Conservation (phyloP, 64 coral and sea anemone genomes). For the Platygyra sinensis region DNA sequence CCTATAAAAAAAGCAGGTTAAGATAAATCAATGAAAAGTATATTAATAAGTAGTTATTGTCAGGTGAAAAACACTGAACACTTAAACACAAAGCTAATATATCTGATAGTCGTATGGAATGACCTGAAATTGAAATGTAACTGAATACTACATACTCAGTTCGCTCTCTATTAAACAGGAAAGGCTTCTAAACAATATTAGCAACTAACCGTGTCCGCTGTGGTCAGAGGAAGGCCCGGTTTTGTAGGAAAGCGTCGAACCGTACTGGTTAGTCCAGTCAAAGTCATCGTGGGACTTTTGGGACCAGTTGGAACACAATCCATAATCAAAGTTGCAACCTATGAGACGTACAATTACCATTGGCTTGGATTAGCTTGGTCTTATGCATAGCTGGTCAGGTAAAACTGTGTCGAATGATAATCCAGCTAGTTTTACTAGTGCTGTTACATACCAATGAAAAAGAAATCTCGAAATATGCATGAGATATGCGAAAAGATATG, state of each 20-base stretch:
- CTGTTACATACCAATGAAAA: too few species aligned
- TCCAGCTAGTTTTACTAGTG: too few species aligned
- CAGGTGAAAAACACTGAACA: not conserved
- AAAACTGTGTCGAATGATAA: too few species aligned
- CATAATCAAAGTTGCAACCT: constrained; percentile 2
- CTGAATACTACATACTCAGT: not conserved
- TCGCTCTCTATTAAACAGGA: not conserved
- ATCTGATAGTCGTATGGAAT: too few species aligned
- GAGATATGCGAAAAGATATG: too few species aligned
- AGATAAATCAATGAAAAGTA: not conserved
- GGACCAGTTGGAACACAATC: not conserved
- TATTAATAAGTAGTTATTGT: not conserved
- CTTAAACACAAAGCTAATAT: too few species aligned
- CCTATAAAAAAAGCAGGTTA: not conserved
- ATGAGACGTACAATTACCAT: not conserved
- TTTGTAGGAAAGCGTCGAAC: not conserved
- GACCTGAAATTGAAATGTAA: not conserved
- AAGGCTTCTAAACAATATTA: not conserved
- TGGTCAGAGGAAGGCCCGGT: not conserved
- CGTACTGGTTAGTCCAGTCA: not conserved
- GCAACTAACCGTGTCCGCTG: not conserved
- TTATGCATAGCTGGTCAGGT: not conserved
- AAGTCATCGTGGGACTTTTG: not conserved
- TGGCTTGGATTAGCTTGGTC: too few species aligned
- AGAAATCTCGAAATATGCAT: too few species aligned